These are phyloP conservation scores for Ceratina australensis DNA, from an alignment of 1,140 invertebrate species.

Conservation along the genomic window DNA sequence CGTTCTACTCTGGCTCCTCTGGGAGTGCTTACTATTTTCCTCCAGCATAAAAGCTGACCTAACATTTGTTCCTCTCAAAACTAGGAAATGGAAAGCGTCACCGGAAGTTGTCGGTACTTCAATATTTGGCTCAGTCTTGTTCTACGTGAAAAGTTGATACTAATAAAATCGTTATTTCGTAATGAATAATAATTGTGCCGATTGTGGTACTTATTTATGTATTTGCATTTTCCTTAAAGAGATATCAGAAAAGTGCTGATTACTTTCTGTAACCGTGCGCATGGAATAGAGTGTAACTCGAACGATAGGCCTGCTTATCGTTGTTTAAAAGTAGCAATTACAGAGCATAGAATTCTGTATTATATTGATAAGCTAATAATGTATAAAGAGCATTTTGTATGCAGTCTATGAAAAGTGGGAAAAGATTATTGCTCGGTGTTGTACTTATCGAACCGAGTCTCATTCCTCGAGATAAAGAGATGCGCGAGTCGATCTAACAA, in stretches of 20 bases:
- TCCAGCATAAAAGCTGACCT: too few species aligned
- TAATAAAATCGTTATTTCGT: neutral
- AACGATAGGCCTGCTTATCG: conserved; percentile 23
- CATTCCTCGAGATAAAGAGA: conserved; percentile 12
- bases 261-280: neutral
- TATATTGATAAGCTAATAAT: too few species aligned
- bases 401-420: too few species aligned
- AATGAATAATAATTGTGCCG: too few species aligned
- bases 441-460: neutral
- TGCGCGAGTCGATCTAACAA: neutral
- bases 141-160: neutral
- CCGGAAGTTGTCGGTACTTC: neutral
- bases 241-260: too few species aligned
- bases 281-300: too few species aligned
- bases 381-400: too few species aligned
- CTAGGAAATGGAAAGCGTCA: neutral
- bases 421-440: neutral
- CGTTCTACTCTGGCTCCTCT: neutral
- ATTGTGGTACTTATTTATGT: neutral
- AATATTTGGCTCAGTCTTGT: neutral
- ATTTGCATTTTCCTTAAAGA: neutral
- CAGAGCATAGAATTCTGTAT: neutral
- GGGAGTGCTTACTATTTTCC: neutral
- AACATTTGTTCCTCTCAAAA: neutral
- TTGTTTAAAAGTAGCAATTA: neutral